Evolutionary conservation across 2,888 invertebrate species (phyloP).

Genomic region (Acanthacorydalis orientalis): DNA sequence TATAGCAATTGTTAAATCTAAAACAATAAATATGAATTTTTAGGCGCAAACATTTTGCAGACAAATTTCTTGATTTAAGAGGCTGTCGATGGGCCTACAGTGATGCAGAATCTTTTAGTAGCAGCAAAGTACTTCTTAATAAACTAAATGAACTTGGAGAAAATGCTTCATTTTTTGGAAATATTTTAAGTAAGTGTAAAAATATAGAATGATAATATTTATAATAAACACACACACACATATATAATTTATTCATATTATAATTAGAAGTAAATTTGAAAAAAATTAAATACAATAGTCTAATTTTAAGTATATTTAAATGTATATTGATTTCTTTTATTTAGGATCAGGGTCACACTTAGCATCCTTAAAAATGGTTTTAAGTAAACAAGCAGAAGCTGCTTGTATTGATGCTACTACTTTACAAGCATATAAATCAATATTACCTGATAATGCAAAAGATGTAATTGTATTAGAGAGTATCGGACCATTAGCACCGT

Average conservation of each 20-base stretch:
- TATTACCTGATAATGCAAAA: conserved; percentile 36
- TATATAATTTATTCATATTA: too few species aligned
- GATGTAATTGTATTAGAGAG: conserved; percentile 39
- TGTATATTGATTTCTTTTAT: conserved; percentile 9
- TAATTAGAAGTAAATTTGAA: too few species aligned
- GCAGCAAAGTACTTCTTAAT: conserved; percentile 34
- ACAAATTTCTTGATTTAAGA: conserved; percentile 35
- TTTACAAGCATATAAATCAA: conserved; percentile 33
- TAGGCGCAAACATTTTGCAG: conserved; percentile 30
- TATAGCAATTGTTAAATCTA: background rate
- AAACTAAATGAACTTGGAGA: conserved; percentile 36
- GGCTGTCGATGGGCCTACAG: conserved; percentile 39
- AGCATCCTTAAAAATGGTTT: conserved; percentile 41
- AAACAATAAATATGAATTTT: conserved; percentile 2
- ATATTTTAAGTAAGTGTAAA: conserved; percentile 28
- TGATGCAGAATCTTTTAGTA: conserved; percentile 34
- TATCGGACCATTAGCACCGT: conserved; percentile 48
- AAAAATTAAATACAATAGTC: background rate
- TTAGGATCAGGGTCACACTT: conserved; percentile 41
- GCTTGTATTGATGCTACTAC: conserved; percentile 47
- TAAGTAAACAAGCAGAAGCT: conserved; percentile 41
- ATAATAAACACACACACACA: too few species aligned
- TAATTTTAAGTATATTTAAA: conserved; percentile 3
- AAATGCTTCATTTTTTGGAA: conserved; percentile 42
- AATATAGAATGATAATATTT: background rate